These are phyloP conservation scores for Macrobrachium nipponense DNA, from an alignment of 1,140 invertebrate genomes.

Conservation along the genomic window DNA sequence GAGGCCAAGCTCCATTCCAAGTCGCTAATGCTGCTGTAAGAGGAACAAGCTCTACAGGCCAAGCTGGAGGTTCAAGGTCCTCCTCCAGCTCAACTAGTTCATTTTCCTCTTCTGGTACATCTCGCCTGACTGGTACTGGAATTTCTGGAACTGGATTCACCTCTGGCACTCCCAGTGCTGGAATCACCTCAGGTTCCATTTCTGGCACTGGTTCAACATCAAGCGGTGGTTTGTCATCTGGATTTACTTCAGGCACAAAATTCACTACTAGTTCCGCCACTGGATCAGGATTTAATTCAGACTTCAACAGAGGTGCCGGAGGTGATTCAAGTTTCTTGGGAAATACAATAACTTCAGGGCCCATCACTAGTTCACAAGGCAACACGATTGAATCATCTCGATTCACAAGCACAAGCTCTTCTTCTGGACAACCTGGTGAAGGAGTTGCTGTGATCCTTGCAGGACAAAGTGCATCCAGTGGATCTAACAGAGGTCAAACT, in stretches of 20 bases:
- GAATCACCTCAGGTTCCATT: background rate
- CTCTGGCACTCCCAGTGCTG: background rate
- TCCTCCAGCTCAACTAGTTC: background rate
- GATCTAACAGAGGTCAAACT: background rate
- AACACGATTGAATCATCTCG: background rate
- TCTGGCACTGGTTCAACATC: background rate
- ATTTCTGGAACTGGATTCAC: background rate
- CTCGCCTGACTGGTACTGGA: background rate
- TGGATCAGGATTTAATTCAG: too few species aligned
- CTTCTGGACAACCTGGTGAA: background rate
- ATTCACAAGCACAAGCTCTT: background rate
- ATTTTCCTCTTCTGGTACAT: background rate
- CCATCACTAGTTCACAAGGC: background rate
- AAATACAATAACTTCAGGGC: too few species aligned
- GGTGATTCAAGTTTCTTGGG: too few species aligned
- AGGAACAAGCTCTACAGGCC: too few species aligned
- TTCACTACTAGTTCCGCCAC: background rate
- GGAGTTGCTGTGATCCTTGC: background rate
- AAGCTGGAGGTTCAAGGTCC: too few species aligned
- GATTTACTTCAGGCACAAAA: background rate
- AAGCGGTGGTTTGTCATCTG: background rate
- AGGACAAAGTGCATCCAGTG: background rate
- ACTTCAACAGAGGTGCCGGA: too few species aligned
- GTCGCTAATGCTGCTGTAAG: too few species aligned
- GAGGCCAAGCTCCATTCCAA: background rate